Conservation (phyloP, 2,888 invertebrate species). For the Megamerina dolium region DNA sequence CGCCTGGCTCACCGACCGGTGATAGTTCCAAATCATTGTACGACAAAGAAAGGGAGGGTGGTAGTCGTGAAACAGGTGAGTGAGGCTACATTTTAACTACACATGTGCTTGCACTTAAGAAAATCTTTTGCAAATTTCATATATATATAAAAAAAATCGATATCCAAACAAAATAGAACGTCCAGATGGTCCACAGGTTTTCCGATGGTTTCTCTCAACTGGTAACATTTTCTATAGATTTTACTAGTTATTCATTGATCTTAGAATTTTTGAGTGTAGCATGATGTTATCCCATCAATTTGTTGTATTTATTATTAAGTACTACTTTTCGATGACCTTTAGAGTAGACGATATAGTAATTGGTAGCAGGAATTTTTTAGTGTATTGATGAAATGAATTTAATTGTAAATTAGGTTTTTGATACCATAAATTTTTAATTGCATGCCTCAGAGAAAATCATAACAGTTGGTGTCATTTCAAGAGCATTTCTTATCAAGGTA, state of each 20-base stretch:
- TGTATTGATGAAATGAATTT: not conserved
- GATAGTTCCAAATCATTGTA: constrained; percentile 38
- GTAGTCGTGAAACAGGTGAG: constrained; percentile 44
- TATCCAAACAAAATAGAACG: too few species aligned
- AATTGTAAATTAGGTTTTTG: not conserved
- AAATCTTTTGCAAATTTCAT: too few species aligned
- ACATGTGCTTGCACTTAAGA: too few species aligned
- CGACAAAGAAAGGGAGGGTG: constrained; percentile 22
- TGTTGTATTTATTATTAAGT: not conserved
- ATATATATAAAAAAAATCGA: too few species aligned
- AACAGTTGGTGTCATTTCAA: too few species aligned
- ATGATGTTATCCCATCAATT: not conserved
- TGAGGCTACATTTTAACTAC: too few species aligned
- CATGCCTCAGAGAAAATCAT: too few species aligned
- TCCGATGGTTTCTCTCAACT: constrained; percentile 46
- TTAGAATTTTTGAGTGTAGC: not conserved
- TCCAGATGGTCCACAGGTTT: constrained; percentile 37
- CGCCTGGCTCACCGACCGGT: constrained; percentile 31
- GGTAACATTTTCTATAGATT: constrained; percentile 37
- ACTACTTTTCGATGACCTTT: too few species aligned
- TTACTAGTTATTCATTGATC: constrained; percentile 4
- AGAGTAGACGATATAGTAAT: too few species aligned
- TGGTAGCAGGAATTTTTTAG: too few species aligned
- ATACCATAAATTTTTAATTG: not conserved
- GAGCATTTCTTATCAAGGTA: too few species aligned